A percentile compares a stretch with the other conserved stretches of the same genome.
Evolutionary conservation across 2,797 vertebrate genomes (phyloP).

Genomic region (Labroides dimidiatus): DNA sequence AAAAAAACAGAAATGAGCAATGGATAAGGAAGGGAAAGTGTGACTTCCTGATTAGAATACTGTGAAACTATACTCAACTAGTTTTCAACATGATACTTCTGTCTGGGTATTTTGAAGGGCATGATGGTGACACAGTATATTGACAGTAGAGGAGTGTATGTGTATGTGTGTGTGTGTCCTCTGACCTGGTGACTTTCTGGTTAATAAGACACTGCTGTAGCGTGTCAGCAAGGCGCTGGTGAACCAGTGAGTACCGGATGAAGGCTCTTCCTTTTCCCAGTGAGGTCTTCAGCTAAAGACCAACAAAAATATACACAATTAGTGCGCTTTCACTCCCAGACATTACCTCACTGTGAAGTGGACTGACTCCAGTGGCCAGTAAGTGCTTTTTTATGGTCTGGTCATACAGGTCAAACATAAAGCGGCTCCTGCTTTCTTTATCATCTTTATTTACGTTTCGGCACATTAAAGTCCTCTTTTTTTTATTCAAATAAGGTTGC

Average conservation of each 20-base stretch:
- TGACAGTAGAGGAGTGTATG: not conserved
- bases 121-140: not conserved
- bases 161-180: not conserved
- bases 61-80: no score
- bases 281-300: slow-evolving; percentile 91
- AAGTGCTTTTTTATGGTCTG: not conserved
- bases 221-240: slow-evolving; percentile 96
- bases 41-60: slow-evolving; percentile 31
- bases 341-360: not conserved
- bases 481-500: not conserved
- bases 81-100: not conserved
- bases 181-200: slow-evolving; percentile 91
- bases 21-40: slow-evolving; percentile 56
- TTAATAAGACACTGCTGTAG: slow-evolving; percentile 97
- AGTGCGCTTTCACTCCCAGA: not conserved
- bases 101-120: rapidly evolving
- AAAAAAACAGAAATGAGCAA: slow-evolving; percentile 58
- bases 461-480: no score
- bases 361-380: not conserved
- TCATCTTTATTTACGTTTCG: not conserved
- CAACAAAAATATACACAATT: slow-evolving; percentile 34
- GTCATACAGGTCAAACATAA: not conserved
- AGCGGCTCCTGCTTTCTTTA: not conserved
- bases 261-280: slow-evolving; percentile 96
- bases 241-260: slow-evolving; percentile 93